Percentiles rank a stretch among this genome's conserved stretches.
phyloP scores from a whole-genome alignment of 2,113 vertebrate genomes.

The Syngnathus scovelli region DNA sequence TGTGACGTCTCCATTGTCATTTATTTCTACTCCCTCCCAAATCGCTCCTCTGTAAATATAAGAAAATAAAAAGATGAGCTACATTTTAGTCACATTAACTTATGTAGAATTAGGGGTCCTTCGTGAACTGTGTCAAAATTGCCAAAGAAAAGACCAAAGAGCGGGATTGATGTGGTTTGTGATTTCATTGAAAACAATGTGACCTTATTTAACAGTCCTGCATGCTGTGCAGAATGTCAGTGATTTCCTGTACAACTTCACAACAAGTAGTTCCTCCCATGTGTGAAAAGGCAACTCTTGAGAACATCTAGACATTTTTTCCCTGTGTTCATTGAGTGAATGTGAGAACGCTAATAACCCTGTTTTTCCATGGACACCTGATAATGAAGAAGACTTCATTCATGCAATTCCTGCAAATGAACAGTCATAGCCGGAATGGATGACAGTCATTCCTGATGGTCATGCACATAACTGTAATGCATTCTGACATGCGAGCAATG shows the following conservation, averaged over 20 bases:
- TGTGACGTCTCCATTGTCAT: too few species aligned
- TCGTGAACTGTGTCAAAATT: neutral
- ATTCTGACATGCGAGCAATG: constrained; percentile 41
- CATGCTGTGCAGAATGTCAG: neutral
- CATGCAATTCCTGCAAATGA: constrained; percentile 22
- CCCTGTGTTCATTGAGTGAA: neutral
- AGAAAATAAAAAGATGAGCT: too few species aligned
- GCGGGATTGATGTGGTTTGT: neutral
- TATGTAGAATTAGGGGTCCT: too few species aligned
- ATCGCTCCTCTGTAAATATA: too few species aligned
- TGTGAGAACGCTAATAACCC: neutral
- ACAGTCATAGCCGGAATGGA: constrained; percentile 25
- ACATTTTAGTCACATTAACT: too few species aligned
- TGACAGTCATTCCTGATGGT: constrained; percentile 27
- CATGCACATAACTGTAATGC: constrained; percentile 48
- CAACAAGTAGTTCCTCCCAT: neutral
- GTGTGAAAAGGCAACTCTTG: neutral
- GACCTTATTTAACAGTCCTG: neutral
- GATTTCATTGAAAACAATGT: neutral
- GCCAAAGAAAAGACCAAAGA: neutral
- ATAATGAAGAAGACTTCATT: constrained; percentile 19
- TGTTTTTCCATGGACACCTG: constrained; percentile 19
- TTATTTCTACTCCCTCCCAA: too few species aligned
- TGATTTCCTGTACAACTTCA: neutral
- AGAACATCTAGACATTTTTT: constrained; percentile 11